Conservation (phyloP, 2,888 invertebrate genomes). For the Drosophila pseudotalamancana region DNA sequence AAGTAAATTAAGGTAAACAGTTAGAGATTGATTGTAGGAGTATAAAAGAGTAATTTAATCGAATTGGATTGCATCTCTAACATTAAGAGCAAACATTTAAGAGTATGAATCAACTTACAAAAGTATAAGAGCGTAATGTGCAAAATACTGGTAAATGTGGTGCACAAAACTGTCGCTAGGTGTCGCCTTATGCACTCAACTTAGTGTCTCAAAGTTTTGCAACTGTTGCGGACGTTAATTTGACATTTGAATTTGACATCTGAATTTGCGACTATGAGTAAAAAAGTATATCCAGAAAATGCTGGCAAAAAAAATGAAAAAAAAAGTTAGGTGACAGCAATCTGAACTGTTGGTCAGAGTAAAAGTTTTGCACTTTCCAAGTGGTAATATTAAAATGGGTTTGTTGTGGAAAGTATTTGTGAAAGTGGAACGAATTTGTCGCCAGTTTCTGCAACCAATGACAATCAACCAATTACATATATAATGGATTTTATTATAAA, state of each 20-base stretch:
- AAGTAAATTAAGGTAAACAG: too few species aligned
- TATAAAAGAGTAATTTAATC: too few species aligned
- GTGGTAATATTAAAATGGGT: constrained; percentile 16
- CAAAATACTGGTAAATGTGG: constrained; percentile 1
- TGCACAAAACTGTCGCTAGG: constrained; percentile 35
- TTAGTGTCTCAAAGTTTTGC: constrained; percentile 42
- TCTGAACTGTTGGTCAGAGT: constrained; percentile 32
- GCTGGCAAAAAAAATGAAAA: too few species aligned
- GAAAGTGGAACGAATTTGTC: neutral
- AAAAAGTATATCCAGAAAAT: constrained; percentile 4
- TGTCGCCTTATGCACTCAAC: constrained; percentile 31
- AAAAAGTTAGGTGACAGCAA: constrained; percentile 50
- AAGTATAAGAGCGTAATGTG: neutral
- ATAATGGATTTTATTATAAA: too few species aligned
- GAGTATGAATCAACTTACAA: too few species aligned
- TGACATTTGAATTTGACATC: constrained; percentile 58
- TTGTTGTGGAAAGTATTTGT: neutral
- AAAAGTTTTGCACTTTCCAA: constrained; percentile 33
- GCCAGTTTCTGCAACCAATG: too few species aligned
- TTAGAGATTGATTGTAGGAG: too few species aligned
- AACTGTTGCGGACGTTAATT: constrained; percentile 60
- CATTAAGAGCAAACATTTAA: too few species aligned
- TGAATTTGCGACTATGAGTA: constrained; percentile 31
- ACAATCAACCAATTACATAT: too few species aligned
- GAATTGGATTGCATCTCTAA: too few species aligned